phyloP scores from a whole-genome alignment of 2,888 invertebrate genomes.

The Nyleta sp. region DNA sequence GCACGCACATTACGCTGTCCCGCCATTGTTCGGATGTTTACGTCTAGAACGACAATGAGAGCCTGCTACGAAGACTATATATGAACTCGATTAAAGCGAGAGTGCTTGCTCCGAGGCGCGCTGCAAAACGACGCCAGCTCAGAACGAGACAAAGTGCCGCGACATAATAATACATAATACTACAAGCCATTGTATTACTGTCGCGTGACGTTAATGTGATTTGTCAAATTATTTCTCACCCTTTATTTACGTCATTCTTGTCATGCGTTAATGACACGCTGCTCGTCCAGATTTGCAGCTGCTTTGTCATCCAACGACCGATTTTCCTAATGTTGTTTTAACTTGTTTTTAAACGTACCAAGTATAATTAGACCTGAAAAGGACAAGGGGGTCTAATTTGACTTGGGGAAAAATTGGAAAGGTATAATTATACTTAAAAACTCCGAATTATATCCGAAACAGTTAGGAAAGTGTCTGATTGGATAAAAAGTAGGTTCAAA shows the following conservation, averaged over 20 bases:
- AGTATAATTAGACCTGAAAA: too few species aligned
- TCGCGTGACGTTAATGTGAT: conserved; percentile 57
- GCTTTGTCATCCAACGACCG: background rate
- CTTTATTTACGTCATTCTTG: conserved; percentile 53
- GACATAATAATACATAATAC: conserved; percentile 63
- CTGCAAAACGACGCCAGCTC: conserved; percentile 54
- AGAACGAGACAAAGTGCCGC: conserved; percentile 61
- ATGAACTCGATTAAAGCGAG: conserved; percentile 66
- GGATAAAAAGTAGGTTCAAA: too few species aligned
- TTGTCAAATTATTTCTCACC: conserved; percentile 60
- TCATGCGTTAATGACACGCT: conserved; percentile 26
- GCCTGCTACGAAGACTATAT: conserved; percentile 58
- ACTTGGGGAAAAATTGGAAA: too few species aligned
- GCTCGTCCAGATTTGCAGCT: conserved; percentile 24
- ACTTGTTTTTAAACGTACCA: too few species aligned
- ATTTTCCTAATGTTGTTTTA: too few species aligned
- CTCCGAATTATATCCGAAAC: too few species aligned
- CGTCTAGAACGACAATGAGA: conserved; percentile 58
- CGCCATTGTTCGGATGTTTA: conserved; percentile 63
- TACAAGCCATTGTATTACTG: conserved; percentile 60
- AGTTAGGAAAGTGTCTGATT: too few species aligned
- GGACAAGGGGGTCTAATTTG: too few species aligned
- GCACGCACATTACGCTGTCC: conserved; percentile 63
- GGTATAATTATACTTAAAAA: too few species aligned
- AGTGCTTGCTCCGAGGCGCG: conserved; percentile 55